Evolutionary conservation across 1,140 invertebrate genomes (phyloP).

Genomic region (Hyposmocoma kahamanoa): DNA sequence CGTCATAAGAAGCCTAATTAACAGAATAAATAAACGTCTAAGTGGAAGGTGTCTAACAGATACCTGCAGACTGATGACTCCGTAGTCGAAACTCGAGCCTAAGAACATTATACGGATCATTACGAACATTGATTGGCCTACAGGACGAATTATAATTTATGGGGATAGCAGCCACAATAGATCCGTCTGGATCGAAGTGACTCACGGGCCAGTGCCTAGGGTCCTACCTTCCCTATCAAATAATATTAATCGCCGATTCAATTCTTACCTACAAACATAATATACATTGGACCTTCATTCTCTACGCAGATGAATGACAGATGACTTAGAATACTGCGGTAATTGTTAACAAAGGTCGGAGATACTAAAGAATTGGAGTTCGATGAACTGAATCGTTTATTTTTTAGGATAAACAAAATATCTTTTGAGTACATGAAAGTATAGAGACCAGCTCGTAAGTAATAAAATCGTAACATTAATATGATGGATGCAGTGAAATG

Average conservation of each 20-base stretch:
- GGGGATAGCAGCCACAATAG: too few relatives aligned
- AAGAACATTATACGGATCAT: too few relatives aligned
- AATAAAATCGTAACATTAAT: constrained; percentile 46
- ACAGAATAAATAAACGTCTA: too few relatives aligned
- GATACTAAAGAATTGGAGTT: constrained; percentile 28
- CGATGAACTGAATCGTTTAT: constrained; percentile 34
- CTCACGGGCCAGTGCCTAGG: too few relatives aligned
- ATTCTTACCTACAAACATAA: constrained; percentile 64
- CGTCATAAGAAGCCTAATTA: too few relatives aligned
- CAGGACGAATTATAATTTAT: too few relatives aligned
- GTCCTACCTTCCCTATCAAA: too few relatives aligned
- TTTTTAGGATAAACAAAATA: constrained; percentile 43
- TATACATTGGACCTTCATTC: constrained; percentile 67
- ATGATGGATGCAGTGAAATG: constrained; percentile 50
- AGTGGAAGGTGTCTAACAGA: too few relatives aligned
- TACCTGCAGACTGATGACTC: too few relatives aligned
- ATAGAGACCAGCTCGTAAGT: constrained; percentile 67
- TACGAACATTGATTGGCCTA: too few relatives aligned
- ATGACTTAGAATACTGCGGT: constrained; percentile 46
- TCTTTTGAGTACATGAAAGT: constrained; percentile 63
- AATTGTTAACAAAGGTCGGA: constrained; percentile 27
- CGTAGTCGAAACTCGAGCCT: too few relatives aligned
- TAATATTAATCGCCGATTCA: constrained; percentile 44
- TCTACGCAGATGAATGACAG: constrained; percentile 60
- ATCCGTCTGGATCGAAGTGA: too few relatives aligned